Conservation (phyloP, 2,888 invertebrate genomes). For the Clitarchus hookeri region DNA sequence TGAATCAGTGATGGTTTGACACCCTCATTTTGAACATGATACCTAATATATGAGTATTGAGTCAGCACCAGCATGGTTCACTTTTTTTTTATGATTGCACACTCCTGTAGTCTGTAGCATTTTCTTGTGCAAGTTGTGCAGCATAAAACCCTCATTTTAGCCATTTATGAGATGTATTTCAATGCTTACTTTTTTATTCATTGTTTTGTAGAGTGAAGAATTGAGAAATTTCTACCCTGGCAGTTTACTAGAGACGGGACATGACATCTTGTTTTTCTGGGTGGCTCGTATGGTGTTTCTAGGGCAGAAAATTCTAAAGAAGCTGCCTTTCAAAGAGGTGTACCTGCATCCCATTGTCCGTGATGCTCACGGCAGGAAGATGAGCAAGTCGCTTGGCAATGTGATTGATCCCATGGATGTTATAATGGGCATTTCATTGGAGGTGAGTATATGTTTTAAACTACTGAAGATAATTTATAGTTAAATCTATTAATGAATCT, state of each 20-base stretch:
- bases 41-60: too few species aligned
- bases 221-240: conserved; percentile 89
- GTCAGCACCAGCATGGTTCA: too few species aligned
- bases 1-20: too few species aligned
- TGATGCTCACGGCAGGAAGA: conserved; percentile 97
- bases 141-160: too few species aligned
- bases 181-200: neutral
- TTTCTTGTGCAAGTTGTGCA: too few species aligned
- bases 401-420: conserved; percentile 98
- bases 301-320: conserved; percentile 84
- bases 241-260: conserved; percentile 91
- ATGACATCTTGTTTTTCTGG: conserved; percentile 99
- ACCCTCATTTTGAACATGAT: too few species aligned
- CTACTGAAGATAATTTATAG: too few species aligned
- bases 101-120: too few species aligned
- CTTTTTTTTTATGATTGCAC: too few species aligned
- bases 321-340: conserved; percentile 90
- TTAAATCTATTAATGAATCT: too few species aligned
- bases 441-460: conserved; percentile 54
- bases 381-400: conserved; percentile 98
- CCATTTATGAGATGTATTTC: neutral
- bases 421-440: conserved; percentile 81
- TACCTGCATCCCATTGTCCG: conserved; percentile 96
- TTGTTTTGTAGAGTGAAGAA: conserved; percentile 60
- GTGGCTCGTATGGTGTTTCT: conserved; percentile 99